A percentile compares a stretch with the other conserved stretches of the same genome.
Conservation (phyloP, 2,113 vertebrate species). For the Nothocercus nigrocapillus region DNA sequence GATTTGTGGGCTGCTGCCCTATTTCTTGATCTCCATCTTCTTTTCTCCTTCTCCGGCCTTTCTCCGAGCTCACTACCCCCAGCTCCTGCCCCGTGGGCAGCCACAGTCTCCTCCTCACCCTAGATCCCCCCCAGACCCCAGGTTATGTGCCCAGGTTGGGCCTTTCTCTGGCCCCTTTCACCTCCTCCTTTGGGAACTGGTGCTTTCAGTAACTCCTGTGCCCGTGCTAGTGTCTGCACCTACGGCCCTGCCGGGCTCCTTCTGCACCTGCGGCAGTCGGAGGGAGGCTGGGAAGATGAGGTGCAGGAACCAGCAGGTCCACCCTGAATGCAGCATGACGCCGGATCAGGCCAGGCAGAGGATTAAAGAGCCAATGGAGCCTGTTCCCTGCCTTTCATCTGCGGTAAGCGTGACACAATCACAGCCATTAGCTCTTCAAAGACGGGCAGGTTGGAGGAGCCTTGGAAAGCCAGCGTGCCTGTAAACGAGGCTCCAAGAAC, state of each 20-base stretch:
- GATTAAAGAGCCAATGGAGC: conserved; percentile 39
- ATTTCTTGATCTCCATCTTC: not conserved
- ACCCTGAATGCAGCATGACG: not conserved
- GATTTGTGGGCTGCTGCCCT: not conserved
- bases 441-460: not conserved
- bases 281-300: conserved; percentile 6
- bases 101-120: not conserved
- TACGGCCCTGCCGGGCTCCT: not conserved
- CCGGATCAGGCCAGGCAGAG: not conserved
- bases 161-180: not conserved
- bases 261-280: not conserved
- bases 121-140: not conserved
- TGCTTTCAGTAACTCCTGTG: not conserved
- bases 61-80: not conserved
- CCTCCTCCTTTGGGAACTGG: not conserved
- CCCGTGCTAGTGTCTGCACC: not conserved
- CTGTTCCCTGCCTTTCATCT: conserved; percentile 45
- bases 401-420: not conserved
- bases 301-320: conserved; percentile 23
- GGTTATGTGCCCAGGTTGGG: not conserved
- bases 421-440: conserved; percentile 55
- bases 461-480: not conserved
- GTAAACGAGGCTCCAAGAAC: not conserved
- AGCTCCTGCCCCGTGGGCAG: not conserved
- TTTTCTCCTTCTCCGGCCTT: not conserved